A percentile compares a stretch with the other conserved stretches of the same genome.
Evolutionary conservation across 2,888 invertebrate genomes (phyloP).

Genomic region (Chrysolina americana): DNA sequence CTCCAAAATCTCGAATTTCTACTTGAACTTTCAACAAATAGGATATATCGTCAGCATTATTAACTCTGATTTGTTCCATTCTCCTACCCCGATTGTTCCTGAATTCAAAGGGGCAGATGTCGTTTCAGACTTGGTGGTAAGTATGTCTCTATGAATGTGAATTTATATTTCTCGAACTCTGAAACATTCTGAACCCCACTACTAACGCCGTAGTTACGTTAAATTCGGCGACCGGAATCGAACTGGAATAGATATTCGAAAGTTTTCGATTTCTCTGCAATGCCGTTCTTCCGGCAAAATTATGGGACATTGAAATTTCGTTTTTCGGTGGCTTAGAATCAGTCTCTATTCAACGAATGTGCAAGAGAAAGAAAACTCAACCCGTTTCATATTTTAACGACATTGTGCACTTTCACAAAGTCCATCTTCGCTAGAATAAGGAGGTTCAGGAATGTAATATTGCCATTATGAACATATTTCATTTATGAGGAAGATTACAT

Average conservation of each 20-base stretch:
- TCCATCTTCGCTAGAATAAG: conserved; percentile 21
- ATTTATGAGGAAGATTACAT: not conserved
- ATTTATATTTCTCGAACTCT: conserved; percentile 18
- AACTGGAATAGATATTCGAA: conserved; percentile 54
- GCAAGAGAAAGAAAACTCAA: conserved; percentile 1
- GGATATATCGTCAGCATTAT: conserved; percentile 23
- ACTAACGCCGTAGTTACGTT: conserved; percentile 5
- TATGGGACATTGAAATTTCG: conserved; percentile 57
- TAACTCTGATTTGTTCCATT: conserved; percentile 23
- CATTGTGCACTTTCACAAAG: conserved; percentile 32
- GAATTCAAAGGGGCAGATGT: conserved; percentile 23
- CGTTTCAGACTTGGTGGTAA: conserved; percentile 18
- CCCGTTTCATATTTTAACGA: conserved; percentile 15
- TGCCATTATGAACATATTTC: not conserved
- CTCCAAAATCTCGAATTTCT: conserved; percentile 10
- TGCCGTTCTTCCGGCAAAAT: conserved; percentile 54
- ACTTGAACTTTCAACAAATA: conserved; percentile 1
- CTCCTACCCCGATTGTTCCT: conserved; percentile 18
- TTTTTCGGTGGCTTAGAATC: conserved; percentile 45
- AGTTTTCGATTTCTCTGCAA: conserved; percentile 58
- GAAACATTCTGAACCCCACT: conserved; percentile 11
- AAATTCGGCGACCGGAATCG: conserved; percentile 32
- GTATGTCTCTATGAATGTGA: conserved; percentile 22
- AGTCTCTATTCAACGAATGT: conserved; percentile 22
- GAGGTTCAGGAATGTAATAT: conserved; percentile 6